Percentiles rank a stretch among this genome's conserved stretches.
Evolutionary conservation across 2,113 vertebrate species (phyloP).

Genomic region (Echinops telfairi): DNA sequence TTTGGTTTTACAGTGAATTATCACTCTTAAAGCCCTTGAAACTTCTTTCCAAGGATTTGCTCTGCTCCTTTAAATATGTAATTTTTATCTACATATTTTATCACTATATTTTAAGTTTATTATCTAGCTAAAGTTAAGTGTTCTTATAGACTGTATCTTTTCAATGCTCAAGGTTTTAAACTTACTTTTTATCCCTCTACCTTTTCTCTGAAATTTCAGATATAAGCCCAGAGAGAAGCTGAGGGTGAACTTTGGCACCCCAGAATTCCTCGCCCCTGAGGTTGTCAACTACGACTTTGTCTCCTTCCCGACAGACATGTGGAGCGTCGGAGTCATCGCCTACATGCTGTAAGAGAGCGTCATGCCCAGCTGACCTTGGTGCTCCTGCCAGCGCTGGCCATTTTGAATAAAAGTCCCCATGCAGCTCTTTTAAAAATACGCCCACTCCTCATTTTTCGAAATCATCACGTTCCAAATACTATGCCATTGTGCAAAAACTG

Average conservation of each 20-base stretch:
- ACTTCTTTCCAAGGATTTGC: neutral
- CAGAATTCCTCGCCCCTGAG: slow-evolving; percentile 98
- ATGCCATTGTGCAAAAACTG: neutral
- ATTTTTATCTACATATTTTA: too few relatives aligned
- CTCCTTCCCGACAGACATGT: slow-evolving; percentile 98
- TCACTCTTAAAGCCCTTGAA: neutral
- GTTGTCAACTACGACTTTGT: slow-evolving; percentile 99
- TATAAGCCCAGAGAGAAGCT: slow-evolving; percentile 98
- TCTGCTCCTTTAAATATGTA: neutral
- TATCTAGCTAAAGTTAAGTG: neutral
- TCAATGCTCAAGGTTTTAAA: neutral
- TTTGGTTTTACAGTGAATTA: neutral
- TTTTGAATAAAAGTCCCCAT: neutral
- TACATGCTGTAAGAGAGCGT: slow-evolving; percentile 95
- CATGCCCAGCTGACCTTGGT: slow-evolving; percentile 11
- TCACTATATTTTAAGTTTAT: neutral
- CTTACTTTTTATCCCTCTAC: neutral
- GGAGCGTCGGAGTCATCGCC: slow-evolving; percentile 97
- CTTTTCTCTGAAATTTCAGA: slow-evolving; percentile 83
- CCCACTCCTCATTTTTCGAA: neutral
- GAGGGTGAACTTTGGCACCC: slow-evolving; percentile 97
- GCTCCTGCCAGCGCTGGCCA: neutral
- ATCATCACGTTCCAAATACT: neutral
- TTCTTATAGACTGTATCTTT: neutral
- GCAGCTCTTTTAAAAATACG: neutral